A percentile compares a stretch with the other conserved stretches of the same genome.
Evolutionary conservation across 2,797 vertebrate genomes (phyloP).

Genomic region (Cyprinella venusta): DNA sequence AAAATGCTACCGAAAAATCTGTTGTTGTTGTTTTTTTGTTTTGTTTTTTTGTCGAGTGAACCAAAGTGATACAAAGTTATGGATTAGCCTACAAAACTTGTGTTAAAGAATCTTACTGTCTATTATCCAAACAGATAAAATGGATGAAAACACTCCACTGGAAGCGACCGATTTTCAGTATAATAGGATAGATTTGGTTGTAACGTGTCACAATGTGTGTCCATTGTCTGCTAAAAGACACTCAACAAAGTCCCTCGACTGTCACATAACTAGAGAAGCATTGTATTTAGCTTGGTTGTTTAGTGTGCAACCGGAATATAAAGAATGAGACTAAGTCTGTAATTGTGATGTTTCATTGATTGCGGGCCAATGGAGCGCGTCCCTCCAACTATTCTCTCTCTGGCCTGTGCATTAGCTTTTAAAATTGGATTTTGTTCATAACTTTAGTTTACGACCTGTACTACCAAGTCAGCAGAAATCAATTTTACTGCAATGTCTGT

Average conservation of each 20-base stretch:
- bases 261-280: background rate
- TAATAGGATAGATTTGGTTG: background rate
- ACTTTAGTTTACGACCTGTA: conserved; percentile 49
- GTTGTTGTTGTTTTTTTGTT: too few relatives aligned
- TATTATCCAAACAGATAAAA: background rate
- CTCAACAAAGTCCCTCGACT: background rate
- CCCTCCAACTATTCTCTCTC: conserved; percentile 19
- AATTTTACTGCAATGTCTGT: conserved; percentile 38
- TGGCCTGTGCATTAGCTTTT: conserved; percentile 28
- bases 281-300: background rate
- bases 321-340: conserved; percentile 5
- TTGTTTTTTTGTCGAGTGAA: background rate
- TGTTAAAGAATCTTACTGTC: background rate
- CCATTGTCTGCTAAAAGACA: background rate
- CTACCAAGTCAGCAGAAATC: conserved; percentile 46
- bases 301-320: background rate
- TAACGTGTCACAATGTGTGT: background rate
- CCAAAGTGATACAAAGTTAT: background rate
- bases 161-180: background rate
- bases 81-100: background rate
- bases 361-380: conserved; percentile 27
- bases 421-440: conserved; percentile 48
- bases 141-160: background rate
- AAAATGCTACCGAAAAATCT: background rate
- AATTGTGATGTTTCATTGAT: conserved; percentile 48